Evolutionary conservation across 2,113 vertebrate genomes (phyloP), one percentile per base, ranked within the genome.

Genomic region (Macrotus californicus): DNA sequence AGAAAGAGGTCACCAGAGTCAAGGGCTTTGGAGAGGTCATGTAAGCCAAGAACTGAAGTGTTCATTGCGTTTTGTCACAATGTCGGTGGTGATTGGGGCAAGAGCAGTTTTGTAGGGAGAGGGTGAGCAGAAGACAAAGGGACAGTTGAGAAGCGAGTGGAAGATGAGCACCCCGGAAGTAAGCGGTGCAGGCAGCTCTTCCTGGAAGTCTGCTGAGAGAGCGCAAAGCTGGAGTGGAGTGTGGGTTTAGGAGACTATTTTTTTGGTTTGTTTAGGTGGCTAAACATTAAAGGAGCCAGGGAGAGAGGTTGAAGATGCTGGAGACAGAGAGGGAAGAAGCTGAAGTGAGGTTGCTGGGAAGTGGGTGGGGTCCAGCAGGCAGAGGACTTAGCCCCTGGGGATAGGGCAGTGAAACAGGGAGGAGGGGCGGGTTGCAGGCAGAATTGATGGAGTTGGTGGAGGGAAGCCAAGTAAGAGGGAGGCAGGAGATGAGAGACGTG

Each of bases 341-440:
- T 46, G 16, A 67, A 54, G 34, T 19, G n/a, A 56, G 29, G 59
- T 22, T 6, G 5, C n/a, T 54, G 21, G 61, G 70, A 34, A 46
- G 41, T 11, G 39, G 46, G 6, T 11, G 12, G 19, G 11, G 34
- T 9, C 39, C 22, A 48, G 19, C 6, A 14, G 4, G 39, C 61
- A 26, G 61, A 77, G 36, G 54, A 59, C 46, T 34, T 48, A 24
- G 56, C 36, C 22, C 41, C 67, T 70, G 24, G 1, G 3, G 24
- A 79, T 24, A 64, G 46, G 41, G 14, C 0, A 1, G 50, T 3
- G 41, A 48, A 31, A 31, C 12, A 9, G 6, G 11, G 29, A 26
- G 59, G 0, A 24, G 13, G 3, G 9, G 2, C 6, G 48, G 1
- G 12, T 2, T 26, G 59, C 59, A 11, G 76, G 48, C 9, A 12